Evolutionary conservation across 2,888 invertebrate genomes (phyloP), one percentile per base, ranked within the genome.

Genomic region (Synanthedon andrenaeformis): DNA sequence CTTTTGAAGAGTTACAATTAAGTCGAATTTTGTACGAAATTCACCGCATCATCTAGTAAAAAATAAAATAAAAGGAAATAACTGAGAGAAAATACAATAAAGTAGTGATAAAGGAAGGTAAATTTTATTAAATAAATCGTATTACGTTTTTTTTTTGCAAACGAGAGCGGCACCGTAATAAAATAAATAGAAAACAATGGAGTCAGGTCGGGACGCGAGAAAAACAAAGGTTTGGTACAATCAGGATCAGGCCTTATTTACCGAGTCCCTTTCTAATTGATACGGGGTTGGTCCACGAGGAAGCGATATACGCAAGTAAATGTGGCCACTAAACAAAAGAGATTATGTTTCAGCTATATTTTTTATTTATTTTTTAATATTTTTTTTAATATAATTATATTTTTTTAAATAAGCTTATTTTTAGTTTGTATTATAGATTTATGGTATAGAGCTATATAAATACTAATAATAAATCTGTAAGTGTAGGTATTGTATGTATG

Each of bases 251-350:
- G 58, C 64, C 72, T 74, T 82, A 82, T 82, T 82, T 82, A 76
- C 76, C 61, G 72, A 72, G 73, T 63, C 67, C 57, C 66, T 60
- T 61, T 72, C 80, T 82, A 82, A 82, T 82, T 82, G 82, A 82
- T 82, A 78, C 77, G 67, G 74, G 72, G 72, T 66, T 61, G 67
- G 73, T 65, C 67, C 58, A 58, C 54, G 57, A 65, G 62, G 60
- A 56, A 55, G 52, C 52, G 49, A 19, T 45, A 45, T 6, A 45
- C 45, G n/a, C 45, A 6, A 45, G 42, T 4, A 14, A 45, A 62
- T 63, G 57, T 53, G 70, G 76, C 74, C 62, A 59, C 6, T 14
- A 61, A 57, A 59, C 14, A 2, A 35, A 35, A 35, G 10, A 35
- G 23, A 23, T 5, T 23, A 23, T 23, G 4, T 5, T 23, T 23